Conservation (phyloP, 2,888 invertebrate genomes). For the Homarus gammarus region DNA sequence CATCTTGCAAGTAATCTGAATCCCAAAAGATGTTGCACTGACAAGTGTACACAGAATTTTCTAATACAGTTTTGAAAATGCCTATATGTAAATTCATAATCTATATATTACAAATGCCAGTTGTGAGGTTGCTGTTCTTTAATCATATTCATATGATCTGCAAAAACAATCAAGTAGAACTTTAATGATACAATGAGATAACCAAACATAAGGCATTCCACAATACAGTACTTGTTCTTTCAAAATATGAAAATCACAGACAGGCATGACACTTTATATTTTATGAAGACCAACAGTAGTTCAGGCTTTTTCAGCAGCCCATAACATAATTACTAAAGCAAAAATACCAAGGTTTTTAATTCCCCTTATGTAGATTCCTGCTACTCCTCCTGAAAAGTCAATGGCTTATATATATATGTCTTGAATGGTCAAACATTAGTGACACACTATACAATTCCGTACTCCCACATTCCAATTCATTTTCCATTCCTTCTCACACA, state of each 20-base stretch:
- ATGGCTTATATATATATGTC: too few species aligned
- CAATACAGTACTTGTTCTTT: not conserved
- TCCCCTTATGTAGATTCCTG: too few species aligned
- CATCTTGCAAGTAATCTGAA: conserved; percentile 31
- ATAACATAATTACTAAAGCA: too few species aligned
- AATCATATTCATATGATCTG: not conserved
- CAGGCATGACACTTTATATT: not conserved
- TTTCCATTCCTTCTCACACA: too few species aligned
- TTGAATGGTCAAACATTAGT: too few species aligned
- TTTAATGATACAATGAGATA: not conserved
- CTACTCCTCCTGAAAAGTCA: too few species aligned
- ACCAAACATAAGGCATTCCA: not conserved
- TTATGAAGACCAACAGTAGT: too few species aligned
- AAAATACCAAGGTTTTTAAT: too few species aligned
- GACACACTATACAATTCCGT: too few species aligned
- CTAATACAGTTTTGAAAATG: conserved; percentile 16
- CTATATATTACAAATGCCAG: conserved; percentile 8
- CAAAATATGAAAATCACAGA: not conserved
- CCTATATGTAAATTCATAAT: not conserved
- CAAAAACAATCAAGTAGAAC: not conserved
- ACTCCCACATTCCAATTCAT: too few species aligned
- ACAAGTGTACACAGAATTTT: conserved; percentile 13
- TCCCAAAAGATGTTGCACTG: conserved; percentile 16
- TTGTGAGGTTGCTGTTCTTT: not conserved
- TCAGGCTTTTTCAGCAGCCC: too few species aligned